Conservation (phyloP, 2,113 vertebrate species). For the Rallus limicola region DNA sequence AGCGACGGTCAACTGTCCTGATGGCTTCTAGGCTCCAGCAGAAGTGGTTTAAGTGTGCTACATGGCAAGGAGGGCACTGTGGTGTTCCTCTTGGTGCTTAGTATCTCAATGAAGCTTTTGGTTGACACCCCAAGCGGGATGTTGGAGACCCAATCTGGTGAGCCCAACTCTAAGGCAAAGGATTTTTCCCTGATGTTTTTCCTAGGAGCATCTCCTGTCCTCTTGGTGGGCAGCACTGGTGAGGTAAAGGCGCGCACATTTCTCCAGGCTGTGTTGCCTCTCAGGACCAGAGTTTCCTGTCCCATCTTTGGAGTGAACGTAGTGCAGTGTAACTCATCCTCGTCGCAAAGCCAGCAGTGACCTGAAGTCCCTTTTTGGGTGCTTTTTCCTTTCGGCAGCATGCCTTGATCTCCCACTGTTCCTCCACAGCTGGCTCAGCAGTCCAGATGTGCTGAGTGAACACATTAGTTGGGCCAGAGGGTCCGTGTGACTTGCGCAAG, state of each 20-base stretch:
- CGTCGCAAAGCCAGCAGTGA: neutral
- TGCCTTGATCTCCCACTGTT: neutral
- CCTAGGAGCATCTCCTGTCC: neutral
- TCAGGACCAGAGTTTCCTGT: neutral
- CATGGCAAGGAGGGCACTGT: neutral
- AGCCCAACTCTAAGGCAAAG: neutral
- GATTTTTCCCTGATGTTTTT: neutral
- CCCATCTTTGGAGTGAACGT: neutral
- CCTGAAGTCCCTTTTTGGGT: neutral
- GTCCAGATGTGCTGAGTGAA: neutral
- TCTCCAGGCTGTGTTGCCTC: neutral
- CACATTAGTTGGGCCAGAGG: neutral
- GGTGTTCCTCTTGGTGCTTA: neutral
- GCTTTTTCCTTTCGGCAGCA: neutral
- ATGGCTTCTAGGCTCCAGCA: neutral
- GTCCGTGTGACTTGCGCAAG: neutral
- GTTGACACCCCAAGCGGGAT: neutral
- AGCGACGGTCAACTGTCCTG: neutral
- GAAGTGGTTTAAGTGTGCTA: neutral
- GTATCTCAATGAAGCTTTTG: neutral
- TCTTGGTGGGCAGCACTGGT: neutral
- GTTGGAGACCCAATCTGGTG: neutral
- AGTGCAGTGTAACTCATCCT: neutral
- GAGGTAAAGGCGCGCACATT: neutral
- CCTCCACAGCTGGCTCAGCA: neutral